These are phyloP conservation scores for Zaprionus vittiger DNA, from an alignment of 1,140 invertebrate genomes.

Conservation along the genomic window DNA sequence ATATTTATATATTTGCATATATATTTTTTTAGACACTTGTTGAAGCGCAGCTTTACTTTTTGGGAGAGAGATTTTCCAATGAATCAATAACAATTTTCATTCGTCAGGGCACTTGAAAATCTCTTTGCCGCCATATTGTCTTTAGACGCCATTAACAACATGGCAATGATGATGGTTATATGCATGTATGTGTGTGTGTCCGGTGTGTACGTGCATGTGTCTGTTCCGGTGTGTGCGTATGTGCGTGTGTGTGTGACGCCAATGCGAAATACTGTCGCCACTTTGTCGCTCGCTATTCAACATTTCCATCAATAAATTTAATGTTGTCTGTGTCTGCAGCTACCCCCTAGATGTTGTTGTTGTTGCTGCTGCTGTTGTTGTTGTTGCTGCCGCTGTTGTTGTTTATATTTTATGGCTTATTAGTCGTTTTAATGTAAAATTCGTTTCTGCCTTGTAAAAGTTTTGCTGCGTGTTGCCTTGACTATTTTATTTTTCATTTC, in stretches of 20 bases:
- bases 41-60: constrained; percentile 18
- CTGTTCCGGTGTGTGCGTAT: neutral
- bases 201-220: constrained; percentile 19
- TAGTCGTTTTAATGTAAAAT: constrained; percentile 72
- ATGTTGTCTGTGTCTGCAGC: constrained; percentile 59
- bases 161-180: constrained; percentile 25
- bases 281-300: constrained; percentile 31
- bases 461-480: constrained; percentile 54
- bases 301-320: constrained; percentile 80
- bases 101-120: constrained; percentile 19
- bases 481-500: constrained; percentile 19
- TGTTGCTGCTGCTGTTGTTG: neutral
- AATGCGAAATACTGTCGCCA: constrained; percentile 38
- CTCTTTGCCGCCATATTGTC: constrained; percentile 52
- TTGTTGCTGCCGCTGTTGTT: constrained; percentile 20
- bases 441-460: constrained; percentile 55
- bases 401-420: constrained; percentile 71
- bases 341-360: neutral
- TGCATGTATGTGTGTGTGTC: constrained; percentile 9
- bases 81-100: constrained; percentile 35
- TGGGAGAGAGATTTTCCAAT: neutral
- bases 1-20: neutral
- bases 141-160: constrained; percentile 53
- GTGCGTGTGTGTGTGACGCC: constrained; percentile 39
- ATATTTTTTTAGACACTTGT: constrained; percentile 31